These are phyloP conservation scores for Barypeithes pellucidus DNA, from an alignment of 2,888 invertebrate genomes.

Conservation along the genomic window DNA sequence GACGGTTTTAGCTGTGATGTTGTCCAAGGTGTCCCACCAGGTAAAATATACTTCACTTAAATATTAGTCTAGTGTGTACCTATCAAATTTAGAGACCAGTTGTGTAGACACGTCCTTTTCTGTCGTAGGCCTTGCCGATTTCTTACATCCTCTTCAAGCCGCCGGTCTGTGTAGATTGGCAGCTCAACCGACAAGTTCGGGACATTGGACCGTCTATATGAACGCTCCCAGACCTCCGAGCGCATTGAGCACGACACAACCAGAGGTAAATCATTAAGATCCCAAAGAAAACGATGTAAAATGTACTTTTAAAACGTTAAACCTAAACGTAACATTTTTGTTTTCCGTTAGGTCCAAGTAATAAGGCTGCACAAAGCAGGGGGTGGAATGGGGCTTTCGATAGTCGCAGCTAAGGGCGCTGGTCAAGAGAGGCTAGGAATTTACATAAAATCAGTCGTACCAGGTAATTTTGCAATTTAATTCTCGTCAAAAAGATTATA, in stretches of 20 bases:
- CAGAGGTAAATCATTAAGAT: conserved; percentile 67
- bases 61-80: no score
- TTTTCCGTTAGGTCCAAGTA: conserved; percentile 75
- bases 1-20: conserved; percentile 98
- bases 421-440: conserved; percentile 85
- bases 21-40: conserved; percentile 91
- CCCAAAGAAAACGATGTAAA: background rate
- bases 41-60: conserved; percentile 18
- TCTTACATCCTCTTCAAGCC: conserved; percentile 86
- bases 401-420: conserved; percentile 92
- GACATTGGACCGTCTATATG: conserved; percentile 98
- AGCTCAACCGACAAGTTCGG: conserved; percentile 91
- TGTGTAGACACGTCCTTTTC: no score
- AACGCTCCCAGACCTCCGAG: conserved; percentile 69
- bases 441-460: conserved; percentile 98
- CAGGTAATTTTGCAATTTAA: no score
- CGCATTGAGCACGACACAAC: conserved; percentile 69
- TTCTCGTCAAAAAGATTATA: no score
- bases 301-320: background rate
- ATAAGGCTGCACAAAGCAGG: conserved; percentile 95
- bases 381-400: conserved; percentile 98
- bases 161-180: conserved; percentile 92
- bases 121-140: conserved; percentile 84
- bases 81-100: no score
- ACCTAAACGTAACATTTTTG: no score